Conservation (phyloP, 2,888 invertebrate species). For the Scelioninae gen. 2 region DNA sequence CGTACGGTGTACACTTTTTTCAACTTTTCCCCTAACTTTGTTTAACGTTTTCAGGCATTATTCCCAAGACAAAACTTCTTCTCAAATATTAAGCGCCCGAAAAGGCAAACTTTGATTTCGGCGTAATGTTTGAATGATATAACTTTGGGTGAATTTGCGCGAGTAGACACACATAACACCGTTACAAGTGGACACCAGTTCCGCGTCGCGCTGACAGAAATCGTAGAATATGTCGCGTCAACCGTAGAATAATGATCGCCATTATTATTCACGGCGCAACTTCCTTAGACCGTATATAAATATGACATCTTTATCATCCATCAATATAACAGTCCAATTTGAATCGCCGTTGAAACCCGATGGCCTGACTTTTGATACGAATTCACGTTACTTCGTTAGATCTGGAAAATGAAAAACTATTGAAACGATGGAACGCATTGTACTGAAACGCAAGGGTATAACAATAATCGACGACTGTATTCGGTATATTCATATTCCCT, state of each 20-base stretch:
- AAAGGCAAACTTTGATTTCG: slow-evolving; percentile 39
- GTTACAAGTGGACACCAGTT: slow-evolving; percentile 49
- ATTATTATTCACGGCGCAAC: slow-evolving; percentile 50
- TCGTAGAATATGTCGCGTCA: slow-evolving; percentile 53
- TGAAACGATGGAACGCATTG: neutral
- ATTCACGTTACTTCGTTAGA: slow-evolving; percentile 11
- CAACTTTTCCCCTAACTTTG: no score
- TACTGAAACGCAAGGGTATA: slow-evolving; percentile 5
- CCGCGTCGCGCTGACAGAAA: slow-evolving; percentile 50
- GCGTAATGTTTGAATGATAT: slow-evolving; percentile 43
- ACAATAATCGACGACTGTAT: slow-evolving; percentile 11
- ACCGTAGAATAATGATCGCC: slow-evolving; percentile 45
- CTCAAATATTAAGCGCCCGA: slow-evolving; percentile 23
- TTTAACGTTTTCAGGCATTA: slow-evolving; percentile 14
- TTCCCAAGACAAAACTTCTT: slow-evolving; percentile 11
- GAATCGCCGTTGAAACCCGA: slow-evolving; percentile 45
- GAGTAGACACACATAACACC: slow-evolving; percentile 47
- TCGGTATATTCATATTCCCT: no score
- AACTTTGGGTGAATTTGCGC: slow-evolving; percentile 35
- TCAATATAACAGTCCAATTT: slow-evolving; percentile 50
- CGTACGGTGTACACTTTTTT: no score
- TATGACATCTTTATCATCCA: slow-evolving; percentile 51
- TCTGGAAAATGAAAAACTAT: neutral
- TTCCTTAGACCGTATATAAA: slow-evolving; percentile 42
- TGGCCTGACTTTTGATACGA: slow-evolving; percentile 33